Percentiles rank a stretch among this genome's conserved stretches.
phyloP scores from a whole-genome alignment of 2,797 vertebrate genomes.

The Enteromius thamalakanensis region DNA sequence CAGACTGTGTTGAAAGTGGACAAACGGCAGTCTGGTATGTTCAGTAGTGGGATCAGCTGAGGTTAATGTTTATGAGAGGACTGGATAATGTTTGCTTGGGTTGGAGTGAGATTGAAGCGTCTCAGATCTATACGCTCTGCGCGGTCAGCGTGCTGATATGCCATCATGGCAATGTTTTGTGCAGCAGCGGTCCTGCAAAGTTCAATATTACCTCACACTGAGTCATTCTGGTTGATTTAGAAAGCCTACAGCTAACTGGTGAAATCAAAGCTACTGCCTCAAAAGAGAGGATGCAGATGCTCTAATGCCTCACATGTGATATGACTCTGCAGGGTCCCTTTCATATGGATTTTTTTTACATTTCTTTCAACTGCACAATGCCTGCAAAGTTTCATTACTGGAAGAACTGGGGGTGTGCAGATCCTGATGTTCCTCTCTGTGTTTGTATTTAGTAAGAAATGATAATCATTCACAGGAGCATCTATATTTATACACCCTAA shows the following conservation, averaged over 20 bases:
- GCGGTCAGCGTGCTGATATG: neutral
- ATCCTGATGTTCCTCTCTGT: neutral
- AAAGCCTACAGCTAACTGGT: neutral
- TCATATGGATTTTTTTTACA: constrained; percentile 1
- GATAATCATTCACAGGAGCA: neutral
- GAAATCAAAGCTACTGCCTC: neutral
- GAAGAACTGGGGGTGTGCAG: neutral
- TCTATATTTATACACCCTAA: neutral
- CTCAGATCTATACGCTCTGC: constrained; percentile 4
- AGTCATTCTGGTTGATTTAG: neutral
- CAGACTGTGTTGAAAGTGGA: constrained; percentile 17
- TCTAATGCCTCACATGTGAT: neutral
- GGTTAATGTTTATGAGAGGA: constrained; percentile 22
- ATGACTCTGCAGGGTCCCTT: neutral
- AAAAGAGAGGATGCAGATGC: neutral
- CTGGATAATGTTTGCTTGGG: constrained; percentile 18
- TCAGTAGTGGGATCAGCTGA: constrained; percentile 2
- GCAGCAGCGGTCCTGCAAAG: neutral
- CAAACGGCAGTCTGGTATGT: neutral
- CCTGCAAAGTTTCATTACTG: neutral
- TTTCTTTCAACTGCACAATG: neutral
- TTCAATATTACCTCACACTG: constrained; percentile 1
- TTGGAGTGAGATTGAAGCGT: neutral
- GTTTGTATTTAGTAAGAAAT: neutral
- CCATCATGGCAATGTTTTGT: neutral